Conservation (phyloP, 2,797 vertebrate species). For the Muraenolepis orangiensis region DNA sequence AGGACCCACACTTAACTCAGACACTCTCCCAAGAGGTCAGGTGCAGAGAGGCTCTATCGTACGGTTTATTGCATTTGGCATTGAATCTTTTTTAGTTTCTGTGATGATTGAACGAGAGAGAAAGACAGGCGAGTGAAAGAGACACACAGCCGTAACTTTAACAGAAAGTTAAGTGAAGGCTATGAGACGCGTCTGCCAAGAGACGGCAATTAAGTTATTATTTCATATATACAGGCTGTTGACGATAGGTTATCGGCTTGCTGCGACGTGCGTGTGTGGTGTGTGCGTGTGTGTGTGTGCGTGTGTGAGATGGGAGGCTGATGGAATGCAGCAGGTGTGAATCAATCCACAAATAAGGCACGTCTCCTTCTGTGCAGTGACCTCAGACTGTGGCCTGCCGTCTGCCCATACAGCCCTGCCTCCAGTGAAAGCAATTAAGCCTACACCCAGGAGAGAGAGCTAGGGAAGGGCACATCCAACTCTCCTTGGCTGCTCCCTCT, state of each 20-base stretch:
- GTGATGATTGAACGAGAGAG: not conserved
- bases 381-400: not conserved
- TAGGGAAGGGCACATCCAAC: not conserved
- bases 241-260: not conserved
- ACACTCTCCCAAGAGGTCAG: slow-evolving; percentile 46
- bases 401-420: not conserved
- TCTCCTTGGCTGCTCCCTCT: not conserved
- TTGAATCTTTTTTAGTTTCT: no score
- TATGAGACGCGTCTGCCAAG: not conserved
- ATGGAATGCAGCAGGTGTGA: not conserved
- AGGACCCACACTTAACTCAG: slow-evolving; percentile 58
- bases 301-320: not conserved
- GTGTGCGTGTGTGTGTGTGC: not conserved
- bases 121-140: not conserved
- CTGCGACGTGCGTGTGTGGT: not conserved
- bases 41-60: slow-evolving; percentile 39
- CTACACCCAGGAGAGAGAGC: not conserved
- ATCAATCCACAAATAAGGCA: not conserved
- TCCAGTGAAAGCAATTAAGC: no score
- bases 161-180: not conserved
- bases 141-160: not conserved
- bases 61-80: slow-evolving; percentile 59
- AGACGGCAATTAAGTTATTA: not conserved
- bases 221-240: not conserved
- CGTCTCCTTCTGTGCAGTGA: not conserved